Conservation (phyloP, 2,113 vertebrate genomes). For the Hyperoodon ampullatus region DNA sequence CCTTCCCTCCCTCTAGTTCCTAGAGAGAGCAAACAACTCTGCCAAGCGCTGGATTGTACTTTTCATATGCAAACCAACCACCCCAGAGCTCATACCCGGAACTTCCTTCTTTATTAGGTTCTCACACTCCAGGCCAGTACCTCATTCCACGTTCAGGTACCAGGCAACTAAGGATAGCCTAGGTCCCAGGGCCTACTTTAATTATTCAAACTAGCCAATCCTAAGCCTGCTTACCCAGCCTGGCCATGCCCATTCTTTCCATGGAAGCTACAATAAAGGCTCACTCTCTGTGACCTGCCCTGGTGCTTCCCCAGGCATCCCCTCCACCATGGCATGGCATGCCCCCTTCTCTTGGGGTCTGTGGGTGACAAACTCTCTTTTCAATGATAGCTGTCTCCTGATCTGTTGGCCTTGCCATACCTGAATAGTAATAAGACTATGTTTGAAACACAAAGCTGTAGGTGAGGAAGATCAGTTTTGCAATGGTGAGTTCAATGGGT, state of each 20-base stretch:
- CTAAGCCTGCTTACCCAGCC: neutral
- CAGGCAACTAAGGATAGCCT: neutral
- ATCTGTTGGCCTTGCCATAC: too few species aligned
- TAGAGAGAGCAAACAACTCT: neutral
- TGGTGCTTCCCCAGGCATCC: rapidly evolving
- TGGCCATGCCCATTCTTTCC: neutral
- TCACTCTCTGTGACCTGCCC: too few species aligned
- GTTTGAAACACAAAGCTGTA: neutral
- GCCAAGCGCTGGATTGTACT: neutral
- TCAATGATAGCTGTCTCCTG: neutral
- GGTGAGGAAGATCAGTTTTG: neutral
- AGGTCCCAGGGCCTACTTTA: neutral
- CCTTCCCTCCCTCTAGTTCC: neutral
- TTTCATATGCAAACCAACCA: neutral
- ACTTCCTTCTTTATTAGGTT: neutral
- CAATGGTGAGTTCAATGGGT: neutral
- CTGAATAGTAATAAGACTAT: neutral
- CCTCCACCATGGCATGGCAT: rapidly evolving
- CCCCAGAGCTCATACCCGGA: neutral
- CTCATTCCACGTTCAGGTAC: neutral
- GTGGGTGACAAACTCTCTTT: too few species aligned
- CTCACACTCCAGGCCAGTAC: neutral
- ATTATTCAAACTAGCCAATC: neutral
- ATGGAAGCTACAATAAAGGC: neutral
- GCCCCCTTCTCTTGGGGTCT: neutral